A percentile compares a stretch with the other conserved stretches of the same genome.
Evolutionary conservation across 2,797 vertebrate species (phyloP).

Genomic region (Prunella strophiata): DNA sequence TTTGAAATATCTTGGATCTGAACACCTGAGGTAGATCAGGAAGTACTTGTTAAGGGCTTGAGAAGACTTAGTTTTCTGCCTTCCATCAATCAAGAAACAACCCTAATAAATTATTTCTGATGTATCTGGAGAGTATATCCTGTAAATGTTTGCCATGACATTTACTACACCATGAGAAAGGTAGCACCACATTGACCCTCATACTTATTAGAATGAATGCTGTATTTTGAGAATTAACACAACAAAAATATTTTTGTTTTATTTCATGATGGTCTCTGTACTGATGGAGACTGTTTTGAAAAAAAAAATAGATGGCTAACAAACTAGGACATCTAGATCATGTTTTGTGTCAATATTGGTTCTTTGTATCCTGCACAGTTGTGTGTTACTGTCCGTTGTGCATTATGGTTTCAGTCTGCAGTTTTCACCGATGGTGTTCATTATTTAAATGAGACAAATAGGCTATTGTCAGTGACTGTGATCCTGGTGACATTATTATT

Average conservation of each 20-base stretch:
- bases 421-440: slow-evolving; percentile 80
- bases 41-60: neutral
- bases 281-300: neutral
- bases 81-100: neutral
- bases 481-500: slow-evolving; percentile 77
- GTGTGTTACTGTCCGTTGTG: neutral
- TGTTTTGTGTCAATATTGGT: neutral
- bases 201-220: neutral
- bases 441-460: slow-evolving; percentile 91
- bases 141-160: neutral
- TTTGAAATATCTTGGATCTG: neutral
- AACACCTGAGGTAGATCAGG: neutral
- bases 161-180: neutral
- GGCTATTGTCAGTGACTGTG: slow-evolving; percentile 76
- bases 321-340: neutral
- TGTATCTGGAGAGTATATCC: neutral
- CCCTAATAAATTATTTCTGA: neutral
- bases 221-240: neutral
- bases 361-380: neutral
- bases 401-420: slow-evolving; percentile 63
- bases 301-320: neutral
- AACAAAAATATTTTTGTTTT: neutral
- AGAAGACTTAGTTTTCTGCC: neutral
- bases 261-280: neutral
- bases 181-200: neutral